Base-by-base conservation (phyloP, 2,113 vertebrate genomes). In the Grallaria varia region DNA sequence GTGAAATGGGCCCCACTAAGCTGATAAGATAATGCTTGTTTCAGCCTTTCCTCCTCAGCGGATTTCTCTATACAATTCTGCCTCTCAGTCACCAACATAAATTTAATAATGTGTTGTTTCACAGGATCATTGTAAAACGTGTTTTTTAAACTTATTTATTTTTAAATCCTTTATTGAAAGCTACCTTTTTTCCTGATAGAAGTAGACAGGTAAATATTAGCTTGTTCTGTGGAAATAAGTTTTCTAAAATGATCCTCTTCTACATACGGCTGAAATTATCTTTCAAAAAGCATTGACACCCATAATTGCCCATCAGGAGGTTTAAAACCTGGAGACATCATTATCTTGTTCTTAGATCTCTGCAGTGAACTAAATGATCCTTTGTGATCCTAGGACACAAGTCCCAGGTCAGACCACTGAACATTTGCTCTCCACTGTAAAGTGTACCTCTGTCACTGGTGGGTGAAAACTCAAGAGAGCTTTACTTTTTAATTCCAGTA, bases 1-100 rank as follows among this genome's bases (percentile, higher is more conserved):
- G 87, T 96, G 82, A 82, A 93, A 82, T n/a, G 69, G 60, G 74
- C 71, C 84, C 37, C 71, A 37, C 73, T 87, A 83, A 94, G 22
- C 35, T 91, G 81, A 59, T 67, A 69, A 72, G 44, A 75, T 67
- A 94, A 84, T 52, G 47, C 37, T 25, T 47, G 33, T 64, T 89
- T 77, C 45, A 91, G 27, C 25, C 84, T 92, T 86, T 89, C 35
- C 64, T 69, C 33, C 31, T 71, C 22, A 9, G 66, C 62, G 37
- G 18, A 42, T 89, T 89, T 92, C 80, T 66, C 45, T 64, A 9
- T 53, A 52, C 12, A 37, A 9, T 88, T 71, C 44, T 78, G 4
- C 25, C 40, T 11, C 42, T 71, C 42, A 50, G 14, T 62, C 42
- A 31, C 66, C 19, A 87, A 13, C 21, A 31, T 68, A 68, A 69